Evolutionary conservation across 2,113 vertebrate genomes (phyloP).

Genomic region (Lepidothrix coronata): DNA sequence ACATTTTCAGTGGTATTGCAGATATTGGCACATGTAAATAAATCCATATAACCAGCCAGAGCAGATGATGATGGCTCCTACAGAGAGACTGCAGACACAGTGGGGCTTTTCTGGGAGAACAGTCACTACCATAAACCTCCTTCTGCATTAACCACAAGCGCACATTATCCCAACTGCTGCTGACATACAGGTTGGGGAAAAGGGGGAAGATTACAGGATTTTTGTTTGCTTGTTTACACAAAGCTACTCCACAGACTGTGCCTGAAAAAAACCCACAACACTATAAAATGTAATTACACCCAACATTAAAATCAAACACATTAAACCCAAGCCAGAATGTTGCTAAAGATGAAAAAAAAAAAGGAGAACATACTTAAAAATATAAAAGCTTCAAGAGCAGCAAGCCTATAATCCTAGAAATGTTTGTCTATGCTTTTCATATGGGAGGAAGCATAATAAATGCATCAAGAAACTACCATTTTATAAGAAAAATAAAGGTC

Average conservation of each 20-base stretch:
- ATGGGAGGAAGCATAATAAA: not conserved
- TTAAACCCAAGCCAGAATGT: not conserved
- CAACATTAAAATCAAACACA: not conserved
- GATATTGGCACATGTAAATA: not conserved
- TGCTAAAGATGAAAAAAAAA: not conserved
- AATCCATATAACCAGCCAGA: not conserved
- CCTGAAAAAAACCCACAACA: not conserved
- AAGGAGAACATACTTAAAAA: not conserved
- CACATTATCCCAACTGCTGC: not conserved
- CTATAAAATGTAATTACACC: not conserved
- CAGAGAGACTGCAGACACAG: not conserved
- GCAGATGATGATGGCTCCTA: not conserved
- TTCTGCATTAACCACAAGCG: not conserved
- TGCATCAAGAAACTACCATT: not conserved
- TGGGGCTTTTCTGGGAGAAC: not conserved
- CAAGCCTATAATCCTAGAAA: not conserved
- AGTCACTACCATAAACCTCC: not conserved
- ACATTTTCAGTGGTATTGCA: not conserved
- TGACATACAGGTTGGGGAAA: not conserved
- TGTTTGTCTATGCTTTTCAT: not conserved
- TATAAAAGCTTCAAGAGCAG: not conserved
- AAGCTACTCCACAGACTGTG: not conserved
- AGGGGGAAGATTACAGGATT: not conserved
- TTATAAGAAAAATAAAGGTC: slow-evolving; percentile 50
- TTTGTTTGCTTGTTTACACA: not conserved